phyloP scores from a whole-genome alignment of 1,140 invertebrate genomes.

The Eubasilissa regina region DNA sequence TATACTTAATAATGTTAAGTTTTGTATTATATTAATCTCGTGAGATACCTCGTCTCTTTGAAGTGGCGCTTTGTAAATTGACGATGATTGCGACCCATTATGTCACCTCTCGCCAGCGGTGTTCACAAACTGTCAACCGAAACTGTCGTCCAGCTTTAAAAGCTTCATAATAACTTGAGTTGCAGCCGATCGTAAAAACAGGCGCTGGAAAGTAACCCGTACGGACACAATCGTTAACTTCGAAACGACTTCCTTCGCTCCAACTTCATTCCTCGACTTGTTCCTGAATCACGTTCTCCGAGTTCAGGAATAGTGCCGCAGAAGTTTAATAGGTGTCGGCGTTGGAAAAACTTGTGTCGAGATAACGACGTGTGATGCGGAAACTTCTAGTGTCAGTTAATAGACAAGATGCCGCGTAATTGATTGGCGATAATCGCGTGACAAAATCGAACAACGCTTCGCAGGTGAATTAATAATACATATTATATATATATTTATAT shows the following conservation, averaged over 20 bases:
- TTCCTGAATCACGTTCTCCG: neutral
- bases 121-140: neutral
- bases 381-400: neutral
- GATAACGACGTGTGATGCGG: conserved; percentile 12
- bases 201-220: neutral
- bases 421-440: too few species aligned
- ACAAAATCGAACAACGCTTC: too few species aligned
- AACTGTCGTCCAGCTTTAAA: neutral
- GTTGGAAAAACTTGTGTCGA: conserved; percentile 1
- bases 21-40: neutral
- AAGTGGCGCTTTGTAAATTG: too few species aligned
- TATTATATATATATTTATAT: too few species aligned
- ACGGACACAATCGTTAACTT: conserved; percentile 25
- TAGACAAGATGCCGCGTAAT: too few species aligned
- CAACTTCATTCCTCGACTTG: neutral
- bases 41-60: neutral
- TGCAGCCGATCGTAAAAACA: conserved; percentile 1
- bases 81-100: neutral
- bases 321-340: neutral
- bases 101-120: neutral
- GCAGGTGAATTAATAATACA: too few species aligned
- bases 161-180: neutral
- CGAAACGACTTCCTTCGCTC: conserved; percentile 1
- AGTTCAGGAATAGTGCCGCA: neutral
- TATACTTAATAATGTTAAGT: too few species aligned